phyloP scores from a whole-genome alignment of 2,113 vertebrate genomes.

The Cochlearius cochlearius region DNA sequence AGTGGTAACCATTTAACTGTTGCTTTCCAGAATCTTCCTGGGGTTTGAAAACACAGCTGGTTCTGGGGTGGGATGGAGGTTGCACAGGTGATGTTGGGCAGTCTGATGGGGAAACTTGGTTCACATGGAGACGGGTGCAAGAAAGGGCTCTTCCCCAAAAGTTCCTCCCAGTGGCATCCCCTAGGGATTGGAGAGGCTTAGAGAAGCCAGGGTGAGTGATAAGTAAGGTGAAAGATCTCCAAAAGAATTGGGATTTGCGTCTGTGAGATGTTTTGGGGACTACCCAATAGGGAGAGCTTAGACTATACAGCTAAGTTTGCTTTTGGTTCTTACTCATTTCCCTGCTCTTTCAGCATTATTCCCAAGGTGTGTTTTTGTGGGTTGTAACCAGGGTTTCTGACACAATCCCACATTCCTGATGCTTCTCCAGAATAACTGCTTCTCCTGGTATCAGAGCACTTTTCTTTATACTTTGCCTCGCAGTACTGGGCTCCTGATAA shows the following conservation, averaged over 20 bases:
- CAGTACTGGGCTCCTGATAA: background rate
- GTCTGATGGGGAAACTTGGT: background rate
- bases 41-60: background rate
- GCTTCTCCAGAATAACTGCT: background rate
- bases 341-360: background rate
- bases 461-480: background rate
- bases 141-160: background rate
- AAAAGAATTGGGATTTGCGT: background rate
- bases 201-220: background rate
- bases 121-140: background rate
- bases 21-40: background rate
- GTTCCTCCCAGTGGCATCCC: background rate
- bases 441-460: background rate
- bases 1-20: background rate
- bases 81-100: background rate
- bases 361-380: background rate
- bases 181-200: fast-evolving
- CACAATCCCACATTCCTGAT: fast-evolving
- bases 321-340: background rate
- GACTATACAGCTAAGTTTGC: fast-evolving
- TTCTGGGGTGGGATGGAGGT: background rate
- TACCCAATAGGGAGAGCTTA: background rate
- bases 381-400: background rate
- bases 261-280: background rate
- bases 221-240: background rate